phyloP scores from a whole-genome alignment of 2,113 vertebrate genomes.

The Rousettus leschenaultii region DNA sequence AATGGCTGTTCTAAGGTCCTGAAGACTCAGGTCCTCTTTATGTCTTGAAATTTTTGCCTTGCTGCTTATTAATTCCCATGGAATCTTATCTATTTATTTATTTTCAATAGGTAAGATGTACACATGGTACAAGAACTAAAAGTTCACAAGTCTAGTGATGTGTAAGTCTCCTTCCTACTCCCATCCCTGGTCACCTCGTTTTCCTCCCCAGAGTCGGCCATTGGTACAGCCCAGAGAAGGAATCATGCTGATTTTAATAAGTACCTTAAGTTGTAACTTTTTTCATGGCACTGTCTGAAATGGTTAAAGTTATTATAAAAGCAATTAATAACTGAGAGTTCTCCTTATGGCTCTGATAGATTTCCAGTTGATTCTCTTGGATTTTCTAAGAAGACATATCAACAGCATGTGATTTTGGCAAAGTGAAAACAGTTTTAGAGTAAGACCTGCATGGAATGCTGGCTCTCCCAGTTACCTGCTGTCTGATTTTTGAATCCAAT shows the following conservation, averaged over 20 bases:
- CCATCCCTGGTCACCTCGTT: not conserved
- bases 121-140: not conserved
- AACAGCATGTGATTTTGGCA: not conserved
- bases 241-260: not conserved
- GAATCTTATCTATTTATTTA: not conserved
- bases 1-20: not conserved
- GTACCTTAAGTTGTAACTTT: not conserved
- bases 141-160: not conserved
- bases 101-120: not conserved
- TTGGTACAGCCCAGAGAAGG: not conserved
- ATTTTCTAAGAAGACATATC: not conserved
- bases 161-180: not conserved
- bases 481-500: not conserved
- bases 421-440: conserved; percentile 2
- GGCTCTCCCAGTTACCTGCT: not conserved
- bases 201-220: not conserved
- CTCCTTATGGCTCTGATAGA: not conserved
- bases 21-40: not conserved
- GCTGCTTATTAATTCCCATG: not conserved
- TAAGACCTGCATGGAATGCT: not conserved
- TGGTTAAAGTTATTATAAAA: not conserved
- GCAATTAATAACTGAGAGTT: not conserved
- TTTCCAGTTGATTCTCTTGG: not conserved
- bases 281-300: not conserved
- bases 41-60: not conserved